Percentiles rank a stretch among this genome's conserved stretches.
phyloP scores from a whole-genome alignment of 1,140 invertebrate genomes.

The Meloidogyne hapla region DNA sequence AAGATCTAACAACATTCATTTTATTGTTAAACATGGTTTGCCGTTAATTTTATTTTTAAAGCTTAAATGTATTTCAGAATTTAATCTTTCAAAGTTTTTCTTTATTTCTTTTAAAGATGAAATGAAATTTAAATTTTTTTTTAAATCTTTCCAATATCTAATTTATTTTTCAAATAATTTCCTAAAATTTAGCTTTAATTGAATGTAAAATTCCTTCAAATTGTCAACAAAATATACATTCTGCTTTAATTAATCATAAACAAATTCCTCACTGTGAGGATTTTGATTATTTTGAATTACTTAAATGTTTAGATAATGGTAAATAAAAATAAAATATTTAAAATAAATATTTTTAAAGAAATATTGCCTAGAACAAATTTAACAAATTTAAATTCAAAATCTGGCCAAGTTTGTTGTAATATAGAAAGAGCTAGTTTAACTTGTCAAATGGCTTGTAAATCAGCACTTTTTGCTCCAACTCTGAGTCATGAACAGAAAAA shows the following conservation, averaged over 20 bases:
- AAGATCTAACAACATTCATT: neutral
- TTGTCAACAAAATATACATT: slow-evolving; percentile 13
- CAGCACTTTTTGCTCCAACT: slow-evolving; percentile 32
- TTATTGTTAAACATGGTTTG: neutral
- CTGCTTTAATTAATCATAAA: slow-evolving; percentile 12
- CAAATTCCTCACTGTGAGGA: slow-evolving; percentile 28
- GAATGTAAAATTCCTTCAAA: slow-evolving; percentile 22
- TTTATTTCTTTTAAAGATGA: too few relatives aligned
- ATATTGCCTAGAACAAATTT: slow-evolving; percentile 25
- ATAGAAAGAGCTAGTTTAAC: slow-evolving; percentile 3
- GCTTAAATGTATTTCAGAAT: too few relatives aligned
- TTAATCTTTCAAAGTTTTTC: too few relatives aligned
- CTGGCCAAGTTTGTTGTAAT: slow-evolving; percentile 33
- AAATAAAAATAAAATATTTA: neutral
- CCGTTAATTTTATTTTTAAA: neutral
- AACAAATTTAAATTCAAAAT: slow-evolving; percentile 32
- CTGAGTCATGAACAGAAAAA: slow-evolving; percentile 28
- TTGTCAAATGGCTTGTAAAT: slow-evolving; percentile 30
- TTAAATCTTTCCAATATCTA: neutral
- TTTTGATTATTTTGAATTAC: slow-evolving; percentile 23
- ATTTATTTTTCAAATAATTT: neutral
- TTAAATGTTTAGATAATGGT: slow-evolving; percentile 29
- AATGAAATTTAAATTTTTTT: too few relatives aligned
- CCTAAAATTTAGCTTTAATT: slow-evolving; percentile 18
- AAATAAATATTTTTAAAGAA: slow-evolving; percentile 18